A percentile compares a stretch with the other conserved stretches of the same genome.
Evolutionary conservation across 2,797 vertebrate species (phyloP).

Genomic region (Cheirogaleus major): DNA sequence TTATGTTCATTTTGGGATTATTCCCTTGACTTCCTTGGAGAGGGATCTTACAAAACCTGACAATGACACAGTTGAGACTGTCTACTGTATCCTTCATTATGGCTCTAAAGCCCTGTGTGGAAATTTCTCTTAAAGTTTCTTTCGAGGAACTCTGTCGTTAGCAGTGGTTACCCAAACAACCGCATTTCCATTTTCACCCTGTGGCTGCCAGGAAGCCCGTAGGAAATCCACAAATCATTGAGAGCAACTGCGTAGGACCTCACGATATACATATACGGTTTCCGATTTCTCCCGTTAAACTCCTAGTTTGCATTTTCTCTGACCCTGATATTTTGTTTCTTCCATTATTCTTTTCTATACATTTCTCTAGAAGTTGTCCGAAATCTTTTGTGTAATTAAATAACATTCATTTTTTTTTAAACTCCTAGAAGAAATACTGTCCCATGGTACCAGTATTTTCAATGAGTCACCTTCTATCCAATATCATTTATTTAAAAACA

Average conservation of each 20-base stretch:
- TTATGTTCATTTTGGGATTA: neutral
- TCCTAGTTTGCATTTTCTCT: neutral
- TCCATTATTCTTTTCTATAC: neutral
- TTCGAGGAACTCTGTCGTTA: neutral
- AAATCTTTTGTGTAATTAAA: neutral
- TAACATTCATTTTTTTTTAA: neutral
- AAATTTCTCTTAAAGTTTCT: neutral
- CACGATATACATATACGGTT: neutral
- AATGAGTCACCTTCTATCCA: neutral
- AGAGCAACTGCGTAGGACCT: neutral
- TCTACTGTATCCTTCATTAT: neutral
- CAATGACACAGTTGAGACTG: rapidly evolving
- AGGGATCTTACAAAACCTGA: neutral
- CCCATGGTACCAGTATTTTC: neutral
- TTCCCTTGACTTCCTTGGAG: neutral
- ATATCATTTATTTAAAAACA: neutral
- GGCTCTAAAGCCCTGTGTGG: neutral
- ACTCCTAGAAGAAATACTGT: neutral
- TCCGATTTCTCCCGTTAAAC: neutral
- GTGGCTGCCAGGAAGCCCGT: neutral
- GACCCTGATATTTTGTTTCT: neutral
- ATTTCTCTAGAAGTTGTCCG: slow-evolving; percentile 38
- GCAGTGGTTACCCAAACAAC: neutral
- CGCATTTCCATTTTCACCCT: neutral
- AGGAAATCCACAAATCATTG: neutral